These are phyloP conservation scores for Gorsachius goisagi DNA, from an alignment of 2,113 vertebrate species.

Conservation along the genomic window DNA sequence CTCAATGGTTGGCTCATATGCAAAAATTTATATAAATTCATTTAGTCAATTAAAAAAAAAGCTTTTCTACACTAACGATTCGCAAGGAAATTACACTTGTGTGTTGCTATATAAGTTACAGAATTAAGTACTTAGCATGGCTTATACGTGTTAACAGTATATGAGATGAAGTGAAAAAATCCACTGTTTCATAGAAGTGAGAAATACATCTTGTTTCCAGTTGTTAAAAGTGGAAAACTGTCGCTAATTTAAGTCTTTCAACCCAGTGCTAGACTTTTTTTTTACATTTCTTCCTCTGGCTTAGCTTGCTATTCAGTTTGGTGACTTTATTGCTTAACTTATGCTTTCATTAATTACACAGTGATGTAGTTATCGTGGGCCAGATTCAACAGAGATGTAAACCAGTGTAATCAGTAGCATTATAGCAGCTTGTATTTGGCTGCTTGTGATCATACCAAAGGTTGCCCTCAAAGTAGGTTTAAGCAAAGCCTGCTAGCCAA, in stretches of 20 bases:
- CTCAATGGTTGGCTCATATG: not conserved
- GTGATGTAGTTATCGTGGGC: not conserved
- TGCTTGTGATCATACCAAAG: not conserved
- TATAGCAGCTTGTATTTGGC: not conserved
- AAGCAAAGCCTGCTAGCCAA: slow-evolving; percentile 11
- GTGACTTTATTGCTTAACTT: slow-evolving; percentile 10
- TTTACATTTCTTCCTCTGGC: not conserved
- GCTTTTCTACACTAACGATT: not conserved
- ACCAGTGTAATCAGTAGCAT: not conserved
- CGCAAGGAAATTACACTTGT: not conserved
- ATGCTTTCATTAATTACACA: not conserved
- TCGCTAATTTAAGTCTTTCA: not conserved
- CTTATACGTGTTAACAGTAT: not conserved
- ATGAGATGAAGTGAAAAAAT: not conserved
- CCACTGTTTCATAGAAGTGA: not conserved
- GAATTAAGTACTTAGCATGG: not conserved
- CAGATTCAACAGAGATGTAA: not conserved
- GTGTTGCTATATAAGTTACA: not conserved
- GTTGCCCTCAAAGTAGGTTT: not conserved
- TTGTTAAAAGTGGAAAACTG: not conserved
- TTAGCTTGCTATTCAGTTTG: not conserved
- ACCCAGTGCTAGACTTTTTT: not conserved
- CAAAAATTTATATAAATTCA: not conserved
- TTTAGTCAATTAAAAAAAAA: not conserved
- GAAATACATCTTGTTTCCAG: not conserved